A percentile compares a stretch with the other conserved stretches of the same genome.
These are phyloP conservation scores for Leptoteleia sp. DNA, from an alignment of 1,140 invertebrate species.

Conservation along the genomic window DNA sequence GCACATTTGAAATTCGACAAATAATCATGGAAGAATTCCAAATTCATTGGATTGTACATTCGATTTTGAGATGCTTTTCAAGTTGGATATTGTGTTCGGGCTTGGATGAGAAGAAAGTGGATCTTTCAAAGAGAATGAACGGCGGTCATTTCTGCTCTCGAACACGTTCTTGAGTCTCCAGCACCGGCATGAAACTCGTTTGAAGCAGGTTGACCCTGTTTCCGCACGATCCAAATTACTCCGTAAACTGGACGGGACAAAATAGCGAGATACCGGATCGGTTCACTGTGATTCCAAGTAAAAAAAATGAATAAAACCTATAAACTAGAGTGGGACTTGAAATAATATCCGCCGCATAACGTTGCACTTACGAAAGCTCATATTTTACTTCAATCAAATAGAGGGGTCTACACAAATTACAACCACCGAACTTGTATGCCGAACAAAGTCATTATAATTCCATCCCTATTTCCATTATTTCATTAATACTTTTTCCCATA, in stretches of 20 bases:
- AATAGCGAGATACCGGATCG: constrained; percentile 41
- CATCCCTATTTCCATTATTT: no score
- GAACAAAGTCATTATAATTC: no score
- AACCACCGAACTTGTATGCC: no score
- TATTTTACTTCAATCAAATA: no score
- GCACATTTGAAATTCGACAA: constrained; percentile 25
- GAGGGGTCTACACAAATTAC: no score
- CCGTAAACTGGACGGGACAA: constrained; percentile 42
- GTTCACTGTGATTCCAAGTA: constrained; percentile 7
- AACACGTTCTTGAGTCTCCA: constrained; percentile 60
- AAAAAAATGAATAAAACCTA: constrained; percentile 16
- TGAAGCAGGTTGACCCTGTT: constrained; percentile 60
- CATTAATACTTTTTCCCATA: no score
- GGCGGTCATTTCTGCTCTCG: constrained; percentile 61
- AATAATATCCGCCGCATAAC: no score
- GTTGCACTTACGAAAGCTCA: no score
- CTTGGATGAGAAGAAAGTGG: constrained; percentile 36
- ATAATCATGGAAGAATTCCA: constrained; percentile 17
- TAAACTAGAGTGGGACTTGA: no score
- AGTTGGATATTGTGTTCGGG: constrained; percentile 40
- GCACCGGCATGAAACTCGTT: constrained; percentile 63
- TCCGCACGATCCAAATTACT: constrained; percentile 59
- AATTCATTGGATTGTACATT: constrained; percentile 38
- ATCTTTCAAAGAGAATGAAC: constrained; percentile 56
- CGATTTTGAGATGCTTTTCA: constrained; percentile 53